Evolutionary conservation across 2,113 vertebrate genomes (phyloP).

Genomic region (Indicator indicator): DNA sequence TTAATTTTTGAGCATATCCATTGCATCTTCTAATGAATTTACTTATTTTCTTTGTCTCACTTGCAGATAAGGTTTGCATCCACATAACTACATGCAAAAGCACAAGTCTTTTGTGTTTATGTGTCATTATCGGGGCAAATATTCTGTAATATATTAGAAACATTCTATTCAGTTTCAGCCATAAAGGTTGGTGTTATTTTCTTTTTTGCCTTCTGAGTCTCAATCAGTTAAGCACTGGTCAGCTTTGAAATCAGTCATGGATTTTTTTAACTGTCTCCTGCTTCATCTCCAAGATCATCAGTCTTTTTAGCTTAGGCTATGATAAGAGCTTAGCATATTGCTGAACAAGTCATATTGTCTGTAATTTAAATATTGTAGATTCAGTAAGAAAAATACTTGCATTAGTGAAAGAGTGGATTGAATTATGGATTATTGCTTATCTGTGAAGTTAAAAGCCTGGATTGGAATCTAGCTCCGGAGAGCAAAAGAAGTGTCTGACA

Average conservation of each 20-base stretch:
- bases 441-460: constrained; percentile 8
- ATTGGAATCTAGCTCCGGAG: background rate
- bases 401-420: background rate
- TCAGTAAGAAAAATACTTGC: constrained; percentile 29
- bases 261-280: constrained; percentile 57
- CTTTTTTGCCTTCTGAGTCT: constrained; percentile 21
- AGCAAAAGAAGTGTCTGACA: constrained; percentile 18
- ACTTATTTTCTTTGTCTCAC: background rate
- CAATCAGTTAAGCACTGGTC: background rate
- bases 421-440: constrained; percentile 45
- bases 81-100: background rate
- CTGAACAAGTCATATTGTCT: constrained; percentile 30
- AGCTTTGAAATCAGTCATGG: constrained; percentile 22
- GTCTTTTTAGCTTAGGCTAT: constrained; percentile 25
- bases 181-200: background rate
- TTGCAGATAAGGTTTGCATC: constrained; percentile 6
- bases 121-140: background rate
- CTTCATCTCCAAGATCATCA: constrained; percentile 39
- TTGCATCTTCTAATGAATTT: constrained; percentile 22
- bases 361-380: constrained; percentile 57
- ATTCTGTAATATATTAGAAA: background rate
- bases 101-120: background rate
- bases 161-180: background rate
- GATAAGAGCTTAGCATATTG: constrained; percentile 43
- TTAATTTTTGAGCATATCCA: constrained; percentile 2